Evolutionary conservation across 2,797 vertebrate species (phyloP), one percentile per base, ranked within the genome.

Genomic region (Coilia nasus): DNA sequence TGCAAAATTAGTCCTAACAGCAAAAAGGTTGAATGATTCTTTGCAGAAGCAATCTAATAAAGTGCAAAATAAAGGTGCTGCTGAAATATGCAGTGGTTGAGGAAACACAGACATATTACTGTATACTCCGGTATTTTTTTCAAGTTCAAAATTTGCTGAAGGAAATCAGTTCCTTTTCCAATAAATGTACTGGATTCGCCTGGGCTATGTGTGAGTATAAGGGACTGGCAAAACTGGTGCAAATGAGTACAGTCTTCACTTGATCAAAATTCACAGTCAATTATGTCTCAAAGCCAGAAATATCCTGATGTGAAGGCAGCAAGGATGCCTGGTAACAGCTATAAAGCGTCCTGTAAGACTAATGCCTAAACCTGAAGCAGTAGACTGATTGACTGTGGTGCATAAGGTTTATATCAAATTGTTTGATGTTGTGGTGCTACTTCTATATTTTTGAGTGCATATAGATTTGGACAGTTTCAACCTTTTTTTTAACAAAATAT

Each of bases 341-440:
- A 31, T 71, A 10, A 54, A 54, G 4, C 14, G 50, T 54, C 50
- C 28, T 31, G 23, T 31, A 31, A 54, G 50, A 3, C 12, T 25
- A 11, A 67, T 67, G 14, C 2, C 67, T 28, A 71, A 31, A 6
- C 64, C 28, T 15, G 14, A 14, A 71, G 17, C 12, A 44, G 35
- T 78, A 10, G 6, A 25, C 25, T 31, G 23, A 64, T 23, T 17
- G 50, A 41, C 41, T 41, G 35, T 78, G 35, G 15, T 78, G 35
- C 71, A 78, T 19, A 67, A 67, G 15, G 67, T 75, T 75, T n/a
- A 44, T 10, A 19, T 19, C 31, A 78, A 78, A 41, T 44, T 6
- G 35, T 78, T 78, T 78, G 17, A 78, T 78, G 35, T 78, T 78
- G 35, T 78, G 35, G 71, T 78, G 35, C 71, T 44, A 78, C 6